Percentiles rank a stretch among this genome's conserved stretches.
These are phyloP conservation scores for Ursus arctos DNA, from an alignment of 2,113 vertebrate species.

Conservation along the genomic window DNA sequence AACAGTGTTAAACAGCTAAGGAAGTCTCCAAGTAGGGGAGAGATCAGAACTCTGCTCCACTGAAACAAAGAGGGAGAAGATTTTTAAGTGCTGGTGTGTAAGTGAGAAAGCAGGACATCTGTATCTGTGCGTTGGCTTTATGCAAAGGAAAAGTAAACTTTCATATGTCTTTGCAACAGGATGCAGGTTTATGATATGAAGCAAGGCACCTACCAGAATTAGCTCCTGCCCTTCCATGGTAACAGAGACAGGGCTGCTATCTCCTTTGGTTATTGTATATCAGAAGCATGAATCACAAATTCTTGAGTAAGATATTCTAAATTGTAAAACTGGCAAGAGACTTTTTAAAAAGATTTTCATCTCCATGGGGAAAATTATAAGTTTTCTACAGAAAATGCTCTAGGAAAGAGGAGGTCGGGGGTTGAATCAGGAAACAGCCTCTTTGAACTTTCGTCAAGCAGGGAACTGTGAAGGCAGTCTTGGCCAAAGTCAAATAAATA, in stretches of 20 bases:
- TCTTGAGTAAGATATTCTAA: not conserved
- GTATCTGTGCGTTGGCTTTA: not conserved
- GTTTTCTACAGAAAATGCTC: not conserved
- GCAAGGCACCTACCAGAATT: not conserved
- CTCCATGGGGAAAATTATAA: not conserved
- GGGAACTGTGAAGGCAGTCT: not conserved
- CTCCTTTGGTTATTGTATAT: not conserved
- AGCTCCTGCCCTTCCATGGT: not conserved
- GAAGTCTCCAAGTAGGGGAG: not conserved
- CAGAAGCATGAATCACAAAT: not conserved
- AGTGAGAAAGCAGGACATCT: not conserved
- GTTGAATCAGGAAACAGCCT: not conserved
- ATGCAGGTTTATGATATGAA: not conserved
- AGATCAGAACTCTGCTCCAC: not conserved
- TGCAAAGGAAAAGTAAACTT: not conserved
- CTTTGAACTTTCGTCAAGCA: not conserved
- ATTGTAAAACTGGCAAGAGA: not conserved
- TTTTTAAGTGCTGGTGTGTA: not conserved
- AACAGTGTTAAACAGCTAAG: not conserved
- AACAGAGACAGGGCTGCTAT: not conserved
- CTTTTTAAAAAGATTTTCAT: not conserved
- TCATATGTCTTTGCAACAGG: not conserved
- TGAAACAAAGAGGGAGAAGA: not conserved
- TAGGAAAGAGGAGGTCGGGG: not conserved
- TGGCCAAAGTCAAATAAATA: not conserved